Base-by-base conservation (phyloP, 2,888 invertebrate species). In the Drosophila monieri region DNA sequence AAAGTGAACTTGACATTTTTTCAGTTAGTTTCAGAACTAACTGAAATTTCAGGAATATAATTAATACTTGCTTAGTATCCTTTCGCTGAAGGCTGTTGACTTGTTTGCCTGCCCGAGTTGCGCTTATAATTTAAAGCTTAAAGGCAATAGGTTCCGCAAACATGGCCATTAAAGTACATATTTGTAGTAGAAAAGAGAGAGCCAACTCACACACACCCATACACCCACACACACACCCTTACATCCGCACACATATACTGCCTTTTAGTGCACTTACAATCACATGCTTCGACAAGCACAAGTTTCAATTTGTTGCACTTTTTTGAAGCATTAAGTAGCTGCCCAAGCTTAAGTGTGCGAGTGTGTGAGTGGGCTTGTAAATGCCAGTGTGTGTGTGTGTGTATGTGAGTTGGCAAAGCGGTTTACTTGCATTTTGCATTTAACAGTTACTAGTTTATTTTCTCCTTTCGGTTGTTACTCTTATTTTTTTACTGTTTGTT, bases 251-350 rank as follows among this genome's bases (percentile, higher is more conserved):
- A 44, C 8, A 14, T 55, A 51, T 14, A 49, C 41, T 78, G 66
- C 61, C 61, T 62, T 62, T 47, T 46, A 65, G 52, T 23, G 58
- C 67, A 67, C 67, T 67, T 78, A 89, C 85, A 89, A 89, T 89
- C 88, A 89, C 73, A 88, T 84, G 89, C 89, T 89, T 84, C 88
- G 86, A 86, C 78, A 78, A 89, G 89, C 90, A 89, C 81, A 89
- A 89, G 88, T 89, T 89, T 88, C 89, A 89, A 89, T 89, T 89
- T 89, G 89, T 89, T 89, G 89, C 88, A 89, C 84, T 81, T 89
- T 88, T 87, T 80, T 65, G 64, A 75, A 88, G 88, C 88, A 85
- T 88, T 85, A 85, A 84, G 88, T 88, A 84, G 84, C 72, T 67
- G 78, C 57, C 72, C 64, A 52, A 53, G 76, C 81, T 84, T 73